Evolutionary conservation across 2,888 invertebrate genomes (phyloP).

Genomic region (Keiferia lycopersicella): DNA sequence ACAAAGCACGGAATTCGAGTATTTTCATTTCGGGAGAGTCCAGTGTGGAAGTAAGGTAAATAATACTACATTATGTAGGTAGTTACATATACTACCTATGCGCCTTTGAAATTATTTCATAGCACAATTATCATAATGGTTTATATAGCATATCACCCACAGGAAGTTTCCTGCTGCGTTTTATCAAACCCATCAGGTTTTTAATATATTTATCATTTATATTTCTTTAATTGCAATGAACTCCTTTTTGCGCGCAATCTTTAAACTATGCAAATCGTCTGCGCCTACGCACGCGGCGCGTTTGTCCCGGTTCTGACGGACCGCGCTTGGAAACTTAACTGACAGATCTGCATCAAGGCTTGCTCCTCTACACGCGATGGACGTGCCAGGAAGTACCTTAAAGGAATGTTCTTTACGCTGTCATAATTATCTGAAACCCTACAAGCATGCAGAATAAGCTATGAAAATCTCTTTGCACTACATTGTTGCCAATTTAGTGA

Average conservation of each 20-base stretch:
- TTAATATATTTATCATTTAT: neutral
- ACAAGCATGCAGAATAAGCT: no score
- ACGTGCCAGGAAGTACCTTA: neutral
- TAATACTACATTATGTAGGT: no score
- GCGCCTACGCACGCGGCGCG: conserved; percentile 10
- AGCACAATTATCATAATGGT: no score
- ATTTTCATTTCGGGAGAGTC: no score
- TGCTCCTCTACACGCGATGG: neutral
- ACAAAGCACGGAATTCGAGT: no score
- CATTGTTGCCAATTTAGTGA: no score
- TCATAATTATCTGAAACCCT: no score
- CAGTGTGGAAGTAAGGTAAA: no score
- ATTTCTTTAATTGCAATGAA: neutral
- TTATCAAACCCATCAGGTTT: neutral
- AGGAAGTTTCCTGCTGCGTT: neutral
- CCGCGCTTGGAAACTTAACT: neutral
- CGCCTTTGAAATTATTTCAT: no score
- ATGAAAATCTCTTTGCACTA: no score
- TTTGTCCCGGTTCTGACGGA: neutral
- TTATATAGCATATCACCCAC: no score
- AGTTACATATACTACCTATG: no score
- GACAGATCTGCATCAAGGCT: neutral
- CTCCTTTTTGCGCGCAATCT: neutral
- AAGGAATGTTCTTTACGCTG: neutral
- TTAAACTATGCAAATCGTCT: neutral